Conservation (phyloP, 2,797 vertebrate genomes). For the Botia almorhae region DNA sequence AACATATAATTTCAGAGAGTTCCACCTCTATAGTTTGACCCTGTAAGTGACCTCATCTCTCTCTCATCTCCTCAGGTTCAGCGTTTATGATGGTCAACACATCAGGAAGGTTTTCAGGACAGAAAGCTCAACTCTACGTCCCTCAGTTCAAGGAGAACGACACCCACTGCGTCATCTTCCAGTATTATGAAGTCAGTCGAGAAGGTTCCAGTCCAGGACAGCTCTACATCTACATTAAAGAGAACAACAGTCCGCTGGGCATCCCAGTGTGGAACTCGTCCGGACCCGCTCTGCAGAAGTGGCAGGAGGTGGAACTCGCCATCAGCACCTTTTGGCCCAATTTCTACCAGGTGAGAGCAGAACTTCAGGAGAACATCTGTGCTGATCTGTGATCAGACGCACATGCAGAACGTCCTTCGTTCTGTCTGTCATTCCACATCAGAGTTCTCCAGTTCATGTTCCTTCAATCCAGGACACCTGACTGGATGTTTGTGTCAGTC, state of each 20-base stretch:
- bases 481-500: no score
- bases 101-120: conserved; percentile 80
- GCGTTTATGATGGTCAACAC: conserved; percentile 92
- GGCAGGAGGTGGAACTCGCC: conserved; percentile 91
- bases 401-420: no score
- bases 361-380: neutral
- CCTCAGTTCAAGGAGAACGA: conserved; percentile 94
- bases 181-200: conserved; percentile 86
- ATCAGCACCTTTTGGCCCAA: conserved; percentile 97
- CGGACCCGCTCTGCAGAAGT: conserved; percentile 79
- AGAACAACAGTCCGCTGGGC: conserved; percentile 88
- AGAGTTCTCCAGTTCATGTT: neutral
- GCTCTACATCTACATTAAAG: conserved; percentile 90
- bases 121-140: conserved; percentile 86
- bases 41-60: no score
- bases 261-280: conserved; percentile 89
- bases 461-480: no score
- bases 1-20: no score
- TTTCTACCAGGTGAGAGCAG: conserved; percentile 88
- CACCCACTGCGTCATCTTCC: conserved; percentile 93
- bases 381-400: neutral
- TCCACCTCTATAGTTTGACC: no score
- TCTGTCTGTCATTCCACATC: neutral
- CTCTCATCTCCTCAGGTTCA: conserved; percentile 71
- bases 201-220: conserved; percentile 81